Evolutionary conservation across 2,797 vertebrate genomes (phyloP).

Genomic region (Sitta carolinensis): DNA sequence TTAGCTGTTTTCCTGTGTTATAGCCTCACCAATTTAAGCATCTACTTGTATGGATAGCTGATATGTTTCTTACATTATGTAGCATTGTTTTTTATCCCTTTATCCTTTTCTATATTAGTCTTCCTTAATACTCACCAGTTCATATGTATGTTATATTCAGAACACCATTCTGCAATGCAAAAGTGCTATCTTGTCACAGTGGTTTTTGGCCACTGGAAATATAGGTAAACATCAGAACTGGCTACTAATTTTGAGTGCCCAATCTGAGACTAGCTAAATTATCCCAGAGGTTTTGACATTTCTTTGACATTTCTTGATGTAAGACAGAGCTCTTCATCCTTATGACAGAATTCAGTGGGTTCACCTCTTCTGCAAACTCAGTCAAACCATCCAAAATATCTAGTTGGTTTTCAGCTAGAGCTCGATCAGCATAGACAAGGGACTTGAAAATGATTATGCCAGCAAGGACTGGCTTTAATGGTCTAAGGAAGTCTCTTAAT

Average conservation of each 20-base stretch:
- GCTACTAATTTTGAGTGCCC: neutral
- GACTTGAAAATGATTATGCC: neutral
- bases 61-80: neutral
- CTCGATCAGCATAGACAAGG: neutral
- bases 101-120: neutral
- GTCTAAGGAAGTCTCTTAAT: neutral
- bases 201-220: neutral
- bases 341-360: neutral
- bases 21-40: neutral
- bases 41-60: neutral
- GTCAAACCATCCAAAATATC: neutral
- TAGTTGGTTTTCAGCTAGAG: neutral
- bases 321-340: neutral
- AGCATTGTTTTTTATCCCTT: neutral
- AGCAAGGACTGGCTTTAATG: neutral
- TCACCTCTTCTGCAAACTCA: neutral
- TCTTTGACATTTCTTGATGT: neutral
- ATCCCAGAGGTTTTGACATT: neutral
- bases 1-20: neutral
- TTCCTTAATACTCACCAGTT: neutral
- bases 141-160: neutral
- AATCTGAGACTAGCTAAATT: neutral
- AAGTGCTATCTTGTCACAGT: neutral
- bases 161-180: neutral
- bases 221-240: neutral